Evolutionary conservation across 1,140 invertebrate species (phyloP), one percentile per base, ranked within the genome.

Genomic region (Coboldia fuscipes): DNA sequence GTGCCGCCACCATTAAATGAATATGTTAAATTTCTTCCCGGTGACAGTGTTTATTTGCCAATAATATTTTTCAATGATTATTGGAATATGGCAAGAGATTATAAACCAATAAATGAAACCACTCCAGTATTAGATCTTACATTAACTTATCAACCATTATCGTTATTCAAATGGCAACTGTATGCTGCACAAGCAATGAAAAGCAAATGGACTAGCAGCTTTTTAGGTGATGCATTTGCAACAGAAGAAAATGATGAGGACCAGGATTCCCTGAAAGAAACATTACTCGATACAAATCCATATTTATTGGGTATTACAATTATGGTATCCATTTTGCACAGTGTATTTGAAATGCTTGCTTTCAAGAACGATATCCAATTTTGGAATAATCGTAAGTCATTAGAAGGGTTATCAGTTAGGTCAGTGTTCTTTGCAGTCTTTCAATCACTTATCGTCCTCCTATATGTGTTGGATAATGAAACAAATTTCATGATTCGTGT

Each of bases 331-430:
- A 69, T 98, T 21, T 61, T 98, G 3, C 96, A 99, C 59, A 96
- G 84, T 42, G 71, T 98, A 30, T 97, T 99, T 63, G 96, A 99
- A 57, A 74, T 99, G 45, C 63, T 99, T 20, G 94, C 96, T 33
- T 99, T 99, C 56, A 99, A 99, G 65, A 99, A 99, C 66, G 92
- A 99, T 60, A 98, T 99, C 48, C 94, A 99, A 61, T 99, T 99
- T 53, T 99, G 96, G 96, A 90, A 92, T 40, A 93, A 94, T 47
- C 67, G 93, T 23, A 88, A 97, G 54, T 92, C 88, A 4, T 60
- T 98, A 19, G 94, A 98, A 64, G 94, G 94, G 28, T 61, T 99
- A 6, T 97, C 92, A 0, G 93, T 98, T 8, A 70, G 93, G 39
- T 94, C 90, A 1, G 90, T 99, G n/a, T 94, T 98, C 56, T 98